Evolutionary conservation across 2,888 invertebrate species (phyloP), one percentile per base, ranked within the genome.

Genomic region (Abrostola triplasia): DNA sequence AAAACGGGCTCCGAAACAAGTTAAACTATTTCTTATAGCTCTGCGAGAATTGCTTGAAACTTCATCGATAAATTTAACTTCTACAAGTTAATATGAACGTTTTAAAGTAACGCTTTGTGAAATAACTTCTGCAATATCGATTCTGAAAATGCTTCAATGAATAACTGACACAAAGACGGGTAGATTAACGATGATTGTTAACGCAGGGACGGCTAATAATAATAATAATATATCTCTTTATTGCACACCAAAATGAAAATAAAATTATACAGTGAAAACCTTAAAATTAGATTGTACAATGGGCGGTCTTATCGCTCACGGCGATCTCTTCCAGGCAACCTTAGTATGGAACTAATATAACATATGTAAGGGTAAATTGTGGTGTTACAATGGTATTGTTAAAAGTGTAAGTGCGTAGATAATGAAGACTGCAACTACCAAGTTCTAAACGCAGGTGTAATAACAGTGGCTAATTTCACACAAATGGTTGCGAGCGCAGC

Each of bases 31-130:
- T 62, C 38, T 62, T 53, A 48, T 47, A 59, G 59, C 36, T 67
- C 36, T 7, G 47, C 11, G 55, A 58, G 54, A 52, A 13, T 52
- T 12, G 51, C 47, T 52, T 44, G 36, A 47, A 72, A 72, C 54
- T 63, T 71, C 6, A 51, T 9, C 50, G 12, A 72, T 72, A 55
- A 58, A 60, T 72, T 67, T 59, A n/a, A 51, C 50, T 58, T 55
- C 63, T 36, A 50, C 50, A 51, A 67, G 41, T 40, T 40, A 62
- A 71, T 44, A 47, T 59, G 50, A 47, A 54, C 36, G 44, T 59
- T 55, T 11, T 36, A 36, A 36, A 40, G 42, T 52, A 49, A 54
- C 40, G 42, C 37, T 51, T 58, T 50, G 24, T 24, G 10, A 24
- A 35, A 41, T 7, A 37, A 55, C 57, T 67, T 51, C 56, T 11